Evolutionary conservation across 64 coral and sea anemone genomes (phyloP), one percentile per base, ranked within the genome.

Genomic region (Montipora efflorescens): DNA sequence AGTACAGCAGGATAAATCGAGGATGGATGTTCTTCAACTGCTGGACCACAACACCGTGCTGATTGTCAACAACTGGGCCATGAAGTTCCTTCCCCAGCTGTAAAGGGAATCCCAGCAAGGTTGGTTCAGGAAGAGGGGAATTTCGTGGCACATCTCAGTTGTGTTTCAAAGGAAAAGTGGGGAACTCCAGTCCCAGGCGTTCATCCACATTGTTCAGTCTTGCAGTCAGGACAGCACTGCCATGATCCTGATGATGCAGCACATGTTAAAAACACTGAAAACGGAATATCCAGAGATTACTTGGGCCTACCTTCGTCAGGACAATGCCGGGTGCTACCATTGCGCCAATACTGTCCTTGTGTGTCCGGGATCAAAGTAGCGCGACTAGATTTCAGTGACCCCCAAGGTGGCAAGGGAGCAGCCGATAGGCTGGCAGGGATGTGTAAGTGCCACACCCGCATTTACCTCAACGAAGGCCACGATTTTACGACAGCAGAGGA

Each of bases 401-500:
- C 53, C 53, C 53, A 57, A 57, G 53, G 53, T 57, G 53, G 53
- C 53, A 57, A 57, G 55, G 80, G 80, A 2, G 4, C 73, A 0
- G 80, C 48, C 0, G 90, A 92, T 47, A 75, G 90, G 43, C 10
- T 78, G 14, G 90, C 90, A 75, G 80, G 69, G 21, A 85, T 49
- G 25, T 84, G 50, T 47, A 92, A 92, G 70, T 16, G 8, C 80
- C 90, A 92, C 51, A 92, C 85, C 49, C 48, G 80, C 19, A 75
- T 84, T 45, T 92, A 74, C 15, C 15, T 92, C 4, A 83, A 92
- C 23, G 23, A 75, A 0, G 80, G 90, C 0, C 9, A 92, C 43
- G 73, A 86, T 51, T 58, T 92, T 8, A 86, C 70, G 5, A 92
- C 70, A 66, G 81, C 90, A 1, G 36, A 76, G 12, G 3, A 92